Evolutionary conservation across 2,113 vertebrate species (phyloP).

Genomic region (Hydropotes inermis): DNA sequence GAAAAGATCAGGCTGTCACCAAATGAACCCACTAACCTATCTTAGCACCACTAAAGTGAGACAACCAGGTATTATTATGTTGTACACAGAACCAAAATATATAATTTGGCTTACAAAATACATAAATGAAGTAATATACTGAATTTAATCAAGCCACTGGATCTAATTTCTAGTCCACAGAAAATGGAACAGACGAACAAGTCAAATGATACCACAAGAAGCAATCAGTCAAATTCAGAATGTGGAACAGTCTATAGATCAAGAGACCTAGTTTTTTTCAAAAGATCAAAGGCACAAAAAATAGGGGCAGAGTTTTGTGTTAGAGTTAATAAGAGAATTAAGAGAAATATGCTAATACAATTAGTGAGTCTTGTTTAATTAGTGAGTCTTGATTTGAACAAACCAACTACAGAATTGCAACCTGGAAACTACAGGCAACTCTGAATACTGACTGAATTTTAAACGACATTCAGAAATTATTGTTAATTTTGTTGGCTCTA

Average conservation of each 20-base stretch:
- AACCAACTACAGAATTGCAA: neutral
- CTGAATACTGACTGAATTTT: neutral
- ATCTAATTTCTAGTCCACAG: neutral
- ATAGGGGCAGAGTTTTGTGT: neutral
- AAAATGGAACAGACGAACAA: neutral
- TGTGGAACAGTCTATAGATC: neutral
- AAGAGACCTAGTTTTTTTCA: neutral
- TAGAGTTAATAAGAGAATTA: neutral
- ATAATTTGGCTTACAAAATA: neutral
- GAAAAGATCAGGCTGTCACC: neutral
- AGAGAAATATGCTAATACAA: neutral
- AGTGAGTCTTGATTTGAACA: neutral
- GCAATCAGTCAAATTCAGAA: neutral
- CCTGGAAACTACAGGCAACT: neutral
- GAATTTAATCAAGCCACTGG: neutral
- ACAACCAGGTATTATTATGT: neutral
- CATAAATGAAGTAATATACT: neutral
- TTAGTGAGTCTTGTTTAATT: neutral
- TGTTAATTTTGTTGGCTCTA: neutral
- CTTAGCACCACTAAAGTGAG: neutral
- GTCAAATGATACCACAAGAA: neutral
- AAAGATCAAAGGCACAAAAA: neutral
- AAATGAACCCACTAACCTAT: neutral
- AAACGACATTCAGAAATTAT: neutral
- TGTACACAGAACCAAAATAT: neutral